phyloP scores from a whole-genome alignment of 2,113 vertebrate genomes.

The Aleadryas rufinucha region DNA sequence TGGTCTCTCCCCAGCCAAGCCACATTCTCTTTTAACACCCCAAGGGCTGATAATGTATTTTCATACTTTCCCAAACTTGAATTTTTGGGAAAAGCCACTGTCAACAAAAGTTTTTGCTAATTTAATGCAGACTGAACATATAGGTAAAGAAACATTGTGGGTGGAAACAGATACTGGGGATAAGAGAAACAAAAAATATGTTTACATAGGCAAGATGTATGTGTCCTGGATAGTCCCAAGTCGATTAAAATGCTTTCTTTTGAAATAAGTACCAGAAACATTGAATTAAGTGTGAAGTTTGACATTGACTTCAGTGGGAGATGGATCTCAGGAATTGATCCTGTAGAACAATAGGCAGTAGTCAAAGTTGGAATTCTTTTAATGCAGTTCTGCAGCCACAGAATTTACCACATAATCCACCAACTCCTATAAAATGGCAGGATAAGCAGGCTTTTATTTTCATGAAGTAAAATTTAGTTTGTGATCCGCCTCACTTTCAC shows the following conservation, averaged over 20 bases:
- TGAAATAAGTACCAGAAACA: background rate
- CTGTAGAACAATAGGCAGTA: background rate
- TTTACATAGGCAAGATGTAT: background rate
- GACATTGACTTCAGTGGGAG: background rate
- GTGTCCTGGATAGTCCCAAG: background rate
- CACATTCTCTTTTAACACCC: background rate
- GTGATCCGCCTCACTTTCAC: background rate
- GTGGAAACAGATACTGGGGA: background rate
- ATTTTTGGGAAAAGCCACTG: background rate
- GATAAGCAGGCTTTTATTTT: background rate
- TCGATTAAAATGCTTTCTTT: constrained; percentile 1
- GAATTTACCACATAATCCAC: background rate
- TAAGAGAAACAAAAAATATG: background rate
- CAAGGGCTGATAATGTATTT: background rate
- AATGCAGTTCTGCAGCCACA: background rate
- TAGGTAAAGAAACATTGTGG: background rate
- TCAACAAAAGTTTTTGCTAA: background rate
- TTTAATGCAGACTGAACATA: background rate
- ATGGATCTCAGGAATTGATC: background rate
- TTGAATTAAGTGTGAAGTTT: background rate
- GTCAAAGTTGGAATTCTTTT: background rate
- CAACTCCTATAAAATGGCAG: background rate
- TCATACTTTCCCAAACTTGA: background rate
- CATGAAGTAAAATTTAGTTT: background rate
- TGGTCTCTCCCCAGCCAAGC: background rate